These are phyloP conservation scores for Clanis bilineata DNA, from an alignment of 2,888 invertebrate species.

Conservation along the genomic window DNA sequence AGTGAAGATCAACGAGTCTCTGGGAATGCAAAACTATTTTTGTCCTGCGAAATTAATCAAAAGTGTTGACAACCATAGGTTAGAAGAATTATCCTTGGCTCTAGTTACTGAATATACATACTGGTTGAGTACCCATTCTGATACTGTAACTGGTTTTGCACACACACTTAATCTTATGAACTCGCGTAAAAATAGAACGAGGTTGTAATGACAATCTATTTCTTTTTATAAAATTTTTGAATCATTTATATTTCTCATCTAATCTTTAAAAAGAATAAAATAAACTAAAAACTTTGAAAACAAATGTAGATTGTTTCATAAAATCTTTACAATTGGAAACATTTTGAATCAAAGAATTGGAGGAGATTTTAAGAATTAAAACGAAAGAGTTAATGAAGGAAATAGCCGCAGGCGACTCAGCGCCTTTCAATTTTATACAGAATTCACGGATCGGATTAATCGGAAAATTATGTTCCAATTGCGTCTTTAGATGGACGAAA, in stretches of 20 bases:
- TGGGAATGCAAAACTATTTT: too few relatives aligned
- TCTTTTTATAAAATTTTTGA: too few relatives aligned
- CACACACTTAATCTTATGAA: too few relatives aligned
- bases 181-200: too few relatives aligned
- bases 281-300: neutral
- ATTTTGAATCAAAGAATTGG: slow-evolving; percentile 2
- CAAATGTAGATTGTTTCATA: neutral
- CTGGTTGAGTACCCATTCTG: too few relatives aligned
- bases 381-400: slow-evolving; percentile 68
- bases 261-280: neutral
- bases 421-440: slow-evolving; percentile 58
- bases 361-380: slow-evolving; percentile 54
- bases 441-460: slow-evolving; percentile 61
- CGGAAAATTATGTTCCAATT: slow-evolving; percentile 70
- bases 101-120: too few relatives aligned
- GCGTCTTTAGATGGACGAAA: slow-evolving; percentile 42
- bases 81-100: too few relatives aligned
- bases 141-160: too few relatives aligned
- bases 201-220: too few relatives aligned
- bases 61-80: too few relatives aligned
- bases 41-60: too few relatives aligned
- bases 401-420: slow-evolving; percentile 54
- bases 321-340: neutral
- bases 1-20: too few relatives aligned
- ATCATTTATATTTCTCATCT: neutral